A percentile compares a stretch with the other conserved stretches of the same genome.
Conservation (phyloP, 2,113 vertebrate genomes). For the Salminus brasiliensis region DNA sequence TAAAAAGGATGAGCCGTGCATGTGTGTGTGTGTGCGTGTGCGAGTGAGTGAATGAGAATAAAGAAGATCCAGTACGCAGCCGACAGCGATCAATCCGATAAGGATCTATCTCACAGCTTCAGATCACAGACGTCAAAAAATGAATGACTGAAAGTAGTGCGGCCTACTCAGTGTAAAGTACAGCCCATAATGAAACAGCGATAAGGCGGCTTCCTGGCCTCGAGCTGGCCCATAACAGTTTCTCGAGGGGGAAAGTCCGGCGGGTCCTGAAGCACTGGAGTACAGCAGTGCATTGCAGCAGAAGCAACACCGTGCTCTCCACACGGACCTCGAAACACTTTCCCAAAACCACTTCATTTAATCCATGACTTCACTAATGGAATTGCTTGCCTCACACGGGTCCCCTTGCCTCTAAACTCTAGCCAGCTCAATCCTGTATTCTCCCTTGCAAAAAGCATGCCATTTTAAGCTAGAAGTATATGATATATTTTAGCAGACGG, state of each 20-base stretch:
- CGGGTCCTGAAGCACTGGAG: no score
- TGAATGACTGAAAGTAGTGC: neutral
- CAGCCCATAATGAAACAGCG: conserved; percentile 1
- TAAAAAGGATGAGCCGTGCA: conserved; percentile 20
- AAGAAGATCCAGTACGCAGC: conserved; percentile 13
- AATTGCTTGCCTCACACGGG: conserved; percentile 34
- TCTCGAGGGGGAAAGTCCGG: neutral
- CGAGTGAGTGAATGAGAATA: neutral
- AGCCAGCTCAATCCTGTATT: conserved; percentile 32
- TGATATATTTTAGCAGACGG: no score
- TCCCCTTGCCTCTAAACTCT: conserved; percentile 27
- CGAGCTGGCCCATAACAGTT: conserved; percentile 23
- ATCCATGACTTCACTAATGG: conserved; percentile 58
- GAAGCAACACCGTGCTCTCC: conserved; percentile 17
- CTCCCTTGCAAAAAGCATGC: conserved; percentile 5
- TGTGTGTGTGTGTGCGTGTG: neutral
- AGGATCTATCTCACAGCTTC: conserved; percentile 11
- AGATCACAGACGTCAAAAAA: conserved; percentile 24
- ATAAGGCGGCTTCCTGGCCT: neutral
- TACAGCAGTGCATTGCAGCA: neutral
- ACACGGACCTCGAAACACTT: conserved; percentile 25
- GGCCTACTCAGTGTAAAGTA: conserved; percentile 1
- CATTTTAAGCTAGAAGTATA: neutral
- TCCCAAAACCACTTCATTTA: conserved; percentile 54
- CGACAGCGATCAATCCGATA: conserved; percentile 2